Base-by-base conservation (phyloP, 2,888 invertebrate species). In the Octodonta nipae region DNA sequence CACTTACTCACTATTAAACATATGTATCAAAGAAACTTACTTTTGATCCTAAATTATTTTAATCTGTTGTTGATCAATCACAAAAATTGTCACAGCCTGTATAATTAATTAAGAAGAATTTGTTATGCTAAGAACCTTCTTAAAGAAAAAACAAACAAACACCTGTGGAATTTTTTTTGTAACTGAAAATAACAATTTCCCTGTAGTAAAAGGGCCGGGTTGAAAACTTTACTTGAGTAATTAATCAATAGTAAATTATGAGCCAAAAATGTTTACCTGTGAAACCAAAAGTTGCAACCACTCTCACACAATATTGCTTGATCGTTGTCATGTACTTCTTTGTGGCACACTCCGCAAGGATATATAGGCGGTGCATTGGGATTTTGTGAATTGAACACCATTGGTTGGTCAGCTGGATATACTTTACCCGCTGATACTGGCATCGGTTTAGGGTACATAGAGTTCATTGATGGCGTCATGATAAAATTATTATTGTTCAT, bases 271-370 rank as follows among this genome's bases (percentile, higher is more conserved):
- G 34, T 56, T 69, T 58, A 86, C 86, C 86, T 80, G 66, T 96
- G 95, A 67, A 91, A 96, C 87, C 93, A 96, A 67, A 95, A 95
- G 69, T 93, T 93, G 66, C 95, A 96, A 34, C 93, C 93, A 52
- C 91, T 91, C 67, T 95, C 95, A 65, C 95, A 96, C 46, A 93
- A 72, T 46, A 91, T 89, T 36, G 92, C 93, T 68, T 95, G 92
- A 65, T 96, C 95, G 67, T 93, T 93, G 65, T 96, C 95, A 65
- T 93, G 92, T 35, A 92, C 88, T 70, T 96, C 95, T 67, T 92
- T 92, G 65, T 92, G 93, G 66, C 95, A 96, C 36, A 87, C 80
- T 41, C 95, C 95, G 66, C 95, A 96, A 0, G 93, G 92, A 62
- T 93, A 93, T 45, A 95, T 93, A 2, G 95, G 93, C 29, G 95